These are phyloP conservation scores for Periphyllus acericola DNA, from an alignment of 2,888 invertebrate genomes.

Conservation along the genomic window DNA sequence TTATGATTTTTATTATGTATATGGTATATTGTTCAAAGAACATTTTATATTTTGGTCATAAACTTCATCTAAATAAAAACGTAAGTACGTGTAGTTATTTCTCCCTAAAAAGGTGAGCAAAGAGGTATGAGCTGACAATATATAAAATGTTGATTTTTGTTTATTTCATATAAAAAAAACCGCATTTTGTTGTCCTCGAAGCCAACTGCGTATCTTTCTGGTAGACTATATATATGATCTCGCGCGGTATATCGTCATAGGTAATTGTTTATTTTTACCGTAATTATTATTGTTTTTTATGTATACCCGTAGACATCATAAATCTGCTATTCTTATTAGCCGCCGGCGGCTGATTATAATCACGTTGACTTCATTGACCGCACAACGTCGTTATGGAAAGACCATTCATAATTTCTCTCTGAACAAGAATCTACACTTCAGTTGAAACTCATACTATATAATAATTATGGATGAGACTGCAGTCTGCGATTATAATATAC, in stretches of 20 bases:
- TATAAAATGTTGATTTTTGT: background rate
- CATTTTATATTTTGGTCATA: too few relatives aligned
- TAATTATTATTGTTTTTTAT: conserved; percentile 39
- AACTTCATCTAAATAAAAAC: too few relatives aligned
- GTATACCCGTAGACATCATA: conserved; percentile 28
- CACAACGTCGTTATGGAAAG: conserved; percentile 36
- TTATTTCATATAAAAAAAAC: background rate
- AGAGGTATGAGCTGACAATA: too few relatives aligned
- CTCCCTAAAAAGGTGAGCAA: too few relatives aligned
- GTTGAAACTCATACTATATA: background rate
- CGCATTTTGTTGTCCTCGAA: background rate
- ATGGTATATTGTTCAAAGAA: too few relatives aligned
- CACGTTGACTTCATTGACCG: conserved; percentile 51
- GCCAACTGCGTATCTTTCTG: background rate
- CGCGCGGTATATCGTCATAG: background rate
- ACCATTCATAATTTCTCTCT: conserved; percentile 52
- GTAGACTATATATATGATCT: background rate
- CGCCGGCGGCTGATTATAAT: conserved; percentile 39
- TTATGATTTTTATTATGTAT: too few relatives aligned
- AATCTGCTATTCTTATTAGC: conserved; percentile 39
- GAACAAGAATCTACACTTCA: background rate
- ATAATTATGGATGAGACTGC: background rate
- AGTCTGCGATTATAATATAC: background rate
- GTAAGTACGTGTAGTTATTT: too few relatives aligned
- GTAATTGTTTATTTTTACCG: conserved; percentile 42